Evolutionary conservation across 2,888 invertebrate species (phyloP).

Genomic region (Patella depressa): DNA sequence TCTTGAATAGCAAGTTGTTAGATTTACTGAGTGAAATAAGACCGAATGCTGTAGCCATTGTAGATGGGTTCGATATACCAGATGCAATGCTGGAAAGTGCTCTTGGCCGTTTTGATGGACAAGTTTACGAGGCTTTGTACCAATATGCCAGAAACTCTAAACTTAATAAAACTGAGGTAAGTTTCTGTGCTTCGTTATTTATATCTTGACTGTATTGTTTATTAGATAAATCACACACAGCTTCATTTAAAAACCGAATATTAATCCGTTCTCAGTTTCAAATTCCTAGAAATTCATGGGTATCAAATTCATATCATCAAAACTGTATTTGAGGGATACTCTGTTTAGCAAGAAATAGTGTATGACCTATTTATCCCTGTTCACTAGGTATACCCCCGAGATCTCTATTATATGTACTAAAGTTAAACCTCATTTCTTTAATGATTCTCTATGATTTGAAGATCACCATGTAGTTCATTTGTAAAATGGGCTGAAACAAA

Average conservation of each 20-base stretch:
- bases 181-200: conserved; percentile 6
- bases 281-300: no score
- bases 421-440: no score
- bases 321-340: no score
- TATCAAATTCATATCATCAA: no score
- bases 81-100: conserved; percentile 70
- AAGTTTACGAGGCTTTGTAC: conserved; percentile 72
- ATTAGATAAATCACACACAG: background rate
- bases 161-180: conserved; percentile 70
- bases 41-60: conserved; percentile 89
- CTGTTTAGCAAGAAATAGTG: no score
- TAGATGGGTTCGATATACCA: conserved; percentile 87
- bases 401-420: no score
- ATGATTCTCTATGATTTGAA: no score
- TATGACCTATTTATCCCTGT: no score
- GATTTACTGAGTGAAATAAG: conserved; percentile 80
- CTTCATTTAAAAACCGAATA: background rate
- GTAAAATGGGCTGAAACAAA: no score
- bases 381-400: no score
- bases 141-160: conserved; percentile 71
- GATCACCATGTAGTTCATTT: no score
- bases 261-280: background rate
- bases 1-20: conserved; percentile 81
- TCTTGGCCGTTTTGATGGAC: conserved; percentile 71
- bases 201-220: background rate